Conservation (phyloP, 2,797 vertebrate genomes). For the Delichon dasypus region DNA sequence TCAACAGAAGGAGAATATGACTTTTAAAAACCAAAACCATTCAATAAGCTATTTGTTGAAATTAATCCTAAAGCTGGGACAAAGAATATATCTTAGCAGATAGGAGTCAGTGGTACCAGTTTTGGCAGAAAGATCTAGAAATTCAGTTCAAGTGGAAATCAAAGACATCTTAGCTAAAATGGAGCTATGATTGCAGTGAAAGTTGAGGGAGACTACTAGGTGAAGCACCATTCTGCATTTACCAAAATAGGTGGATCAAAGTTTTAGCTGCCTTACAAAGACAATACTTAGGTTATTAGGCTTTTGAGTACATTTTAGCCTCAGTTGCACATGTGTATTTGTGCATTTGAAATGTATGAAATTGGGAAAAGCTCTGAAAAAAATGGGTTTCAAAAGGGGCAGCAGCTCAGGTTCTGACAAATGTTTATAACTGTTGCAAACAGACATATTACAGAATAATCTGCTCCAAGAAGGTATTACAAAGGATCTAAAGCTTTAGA, state of each 20-base stretch:
- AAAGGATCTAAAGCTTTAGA: background rate
- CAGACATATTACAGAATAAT: background rate
- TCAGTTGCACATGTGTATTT: background rate
- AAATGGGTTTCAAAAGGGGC: background rate
- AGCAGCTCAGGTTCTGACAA: background rate
- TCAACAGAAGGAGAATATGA: background rate
- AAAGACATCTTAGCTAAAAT: background rate
- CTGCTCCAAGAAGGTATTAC: background rate
- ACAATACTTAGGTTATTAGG: background rate
- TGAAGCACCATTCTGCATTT: background rate
- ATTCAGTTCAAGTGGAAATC: background rate
- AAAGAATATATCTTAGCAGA: background rate
- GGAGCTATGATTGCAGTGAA: background rate
- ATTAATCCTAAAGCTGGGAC: background rate
- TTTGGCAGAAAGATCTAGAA: background rate
- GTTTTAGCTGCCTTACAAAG: background rate
- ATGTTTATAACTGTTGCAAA: background rate
- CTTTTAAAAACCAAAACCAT: background rate
- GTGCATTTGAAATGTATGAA: background rate
- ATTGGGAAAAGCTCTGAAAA: background rate
- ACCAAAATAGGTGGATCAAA: background rate
- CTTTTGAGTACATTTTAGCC: background rate
- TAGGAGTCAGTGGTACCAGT: fast-evolving
- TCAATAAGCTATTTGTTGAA: background rate
- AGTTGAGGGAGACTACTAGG: background rate